These are phyloP conservation scores for Tanaodytes sp. DNA, from an alignment of 2,888 invertebrate genomes.

Conservation along the genomic window DNA sequence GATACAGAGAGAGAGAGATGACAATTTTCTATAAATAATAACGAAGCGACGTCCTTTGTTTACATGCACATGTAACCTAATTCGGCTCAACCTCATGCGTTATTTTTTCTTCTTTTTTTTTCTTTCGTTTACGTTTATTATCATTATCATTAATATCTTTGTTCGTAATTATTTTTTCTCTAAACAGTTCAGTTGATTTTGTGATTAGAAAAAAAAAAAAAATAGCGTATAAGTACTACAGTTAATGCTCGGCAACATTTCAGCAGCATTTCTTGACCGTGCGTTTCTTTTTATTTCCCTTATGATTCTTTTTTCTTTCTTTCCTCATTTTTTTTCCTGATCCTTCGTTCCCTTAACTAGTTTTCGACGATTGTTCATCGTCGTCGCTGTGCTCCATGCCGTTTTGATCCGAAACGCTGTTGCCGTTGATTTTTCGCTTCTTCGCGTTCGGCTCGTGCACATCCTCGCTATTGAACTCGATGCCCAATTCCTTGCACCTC, in stretches of 20 bases:
- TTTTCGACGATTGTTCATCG: constrained; percentile 57
- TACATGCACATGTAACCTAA: constrained; percentile 9
- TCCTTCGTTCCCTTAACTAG: too few species aligned
- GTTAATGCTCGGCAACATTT: constrained; percentile 36
- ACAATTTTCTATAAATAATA: constrained; percentile 23
- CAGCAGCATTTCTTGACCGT: too few species aligned
- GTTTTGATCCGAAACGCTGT: constrained; percentile 72
- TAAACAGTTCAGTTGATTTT: too few species aligned
- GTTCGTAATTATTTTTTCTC: too few species aligned
- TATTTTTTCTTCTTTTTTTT: too few species aligned
- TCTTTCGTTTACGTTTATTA: too few species aligned
- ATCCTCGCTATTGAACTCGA: constrained; percentile 73
- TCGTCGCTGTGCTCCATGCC: constrained; percentile 69
- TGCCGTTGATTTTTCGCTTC: constrained; percentile 61
- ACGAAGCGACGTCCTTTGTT: constrained; percentile 14
- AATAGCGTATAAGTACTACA: constrained; percentile 51
- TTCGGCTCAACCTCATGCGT: constrained; percentile 4
- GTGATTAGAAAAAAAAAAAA: too few species aligned
- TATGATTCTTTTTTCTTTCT: too few species aligned
- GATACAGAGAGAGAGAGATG: too few species aligned
- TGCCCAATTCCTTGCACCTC: constrained; percentile 80
- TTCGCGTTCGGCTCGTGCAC: constrained; percentile 72
- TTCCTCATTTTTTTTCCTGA: too few species aligned
- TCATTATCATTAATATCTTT: too few species aligned
- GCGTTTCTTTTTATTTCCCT: too few species aligned